phyloP scores from a whole-genome alignment of 2,113 vertebrate genomes.

The Daboia siamensis region DNA sequence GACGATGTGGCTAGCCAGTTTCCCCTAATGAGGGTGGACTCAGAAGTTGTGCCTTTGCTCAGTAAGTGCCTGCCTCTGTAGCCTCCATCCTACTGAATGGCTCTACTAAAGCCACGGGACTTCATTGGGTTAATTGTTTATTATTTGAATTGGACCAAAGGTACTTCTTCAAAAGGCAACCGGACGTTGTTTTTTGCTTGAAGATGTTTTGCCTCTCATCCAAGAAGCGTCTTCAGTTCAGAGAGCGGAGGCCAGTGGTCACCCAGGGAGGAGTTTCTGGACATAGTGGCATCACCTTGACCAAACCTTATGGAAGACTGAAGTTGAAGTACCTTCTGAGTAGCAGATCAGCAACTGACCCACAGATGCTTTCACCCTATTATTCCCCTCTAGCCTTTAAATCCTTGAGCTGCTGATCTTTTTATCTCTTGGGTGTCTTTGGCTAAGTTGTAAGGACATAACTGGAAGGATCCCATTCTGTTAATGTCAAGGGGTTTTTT shows the following conservation, averaged over 20 bases:
- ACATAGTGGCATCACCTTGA: not conserved
- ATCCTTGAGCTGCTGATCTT: constrained; percentile 6
- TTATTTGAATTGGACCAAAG: not conserved
- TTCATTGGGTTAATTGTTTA: not conserved
- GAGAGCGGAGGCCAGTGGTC: not conserved
- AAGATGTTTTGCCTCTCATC: not conserved
- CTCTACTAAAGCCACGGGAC: not conserved
- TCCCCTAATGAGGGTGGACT: not conserved
- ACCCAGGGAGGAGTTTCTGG: not conserved
- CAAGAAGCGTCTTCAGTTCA: not conserved
- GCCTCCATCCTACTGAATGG: not conserved
- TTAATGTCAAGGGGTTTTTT: constrained; percentile 36
- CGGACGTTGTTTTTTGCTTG: not conserved
- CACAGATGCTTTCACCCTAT: not conserved
- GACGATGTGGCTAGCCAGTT: not conserved
- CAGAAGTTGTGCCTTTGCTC: not conserved
- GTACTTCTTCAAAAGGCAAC: not conserved
- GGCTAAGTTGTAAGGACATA: constrained; percentile 40
- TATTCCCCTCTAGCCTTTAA: not conserved
- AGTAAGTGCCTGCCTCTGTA: too few relatives aligned
- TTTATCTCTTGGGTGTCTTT: constrained; percentile 52
- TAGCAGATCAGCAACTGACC: not conserved
- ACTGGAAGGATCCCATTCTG: constrained; percentile 37
- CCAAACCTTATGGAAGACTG: not conserved
- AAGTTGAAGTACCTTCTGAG: not conserved